These are phyloP conservation scores for Thymelicus sylvestris DNA, from an alignment of 2,888 invertebrate species.

Conservation along the genomic window DNA sequence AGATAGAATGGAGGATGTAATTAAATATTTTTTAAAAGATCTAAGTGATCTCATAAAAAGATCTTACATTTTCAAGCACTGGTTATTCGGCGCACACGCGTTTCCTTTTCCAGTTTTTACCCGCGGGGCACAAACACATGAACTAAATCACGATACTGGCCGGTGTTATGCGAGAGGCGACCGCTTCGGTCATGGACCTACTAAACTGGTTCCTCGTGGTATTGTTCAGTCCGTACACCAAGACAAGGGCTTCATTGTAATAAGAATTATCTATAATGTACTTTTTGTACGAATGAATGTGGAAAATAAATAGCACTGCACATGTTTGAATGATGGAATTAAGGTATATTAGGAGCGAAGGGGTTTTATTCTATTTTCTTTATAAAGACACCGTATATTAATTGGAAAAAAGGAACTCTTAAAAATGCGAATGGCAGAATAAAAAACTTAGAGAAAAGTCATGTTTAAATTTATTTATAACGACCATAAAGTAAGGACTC, in stretches of 20 bases:
- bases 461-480: too few species aligned
- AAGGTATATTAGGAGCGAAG: constrained; percentile 1
- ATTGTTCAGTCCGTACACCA: constrained; percentile 58
- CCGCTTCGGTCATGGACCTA: constrained; percentile 76
- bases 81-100: constrained; percentile 2
- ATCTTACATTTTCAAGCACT: not conserved
- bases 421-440: too few species aligned
- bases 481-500: too few species aligned
- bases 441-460: too few species aligned
- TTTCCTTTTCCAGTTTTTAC: constrained; percentile 57
- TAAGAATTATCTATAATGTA: constrained; percentile 33
- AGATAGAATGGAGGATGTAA: too few species aligned
- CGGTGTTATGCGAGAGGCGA: constrained; percentile 63
- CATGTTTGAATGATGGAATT: constrained; percentile 20
- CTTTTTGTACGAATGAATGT: constrained; percentile 25
- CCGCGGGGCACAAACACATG: constrained; percentile 41
- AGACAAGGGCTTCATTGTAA: constrained; percentile 39
- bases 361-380: too few species aligned
- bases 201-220: constrained; percentile 75
- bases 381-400: too few species aligned
- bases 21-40: too few species aligned
- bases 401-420: too few species aligned
- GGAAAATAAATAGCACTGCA: constrained; percentile 27
- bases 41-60: too few species aligned
- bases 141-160: constrained; percentile 68